Percentiles rank a stretch among this genome's conserved stretches.
phyloP scores from a whole-genome alignment of 2,113 vertebrate genomes.

The Ursus arctos region DNA sequence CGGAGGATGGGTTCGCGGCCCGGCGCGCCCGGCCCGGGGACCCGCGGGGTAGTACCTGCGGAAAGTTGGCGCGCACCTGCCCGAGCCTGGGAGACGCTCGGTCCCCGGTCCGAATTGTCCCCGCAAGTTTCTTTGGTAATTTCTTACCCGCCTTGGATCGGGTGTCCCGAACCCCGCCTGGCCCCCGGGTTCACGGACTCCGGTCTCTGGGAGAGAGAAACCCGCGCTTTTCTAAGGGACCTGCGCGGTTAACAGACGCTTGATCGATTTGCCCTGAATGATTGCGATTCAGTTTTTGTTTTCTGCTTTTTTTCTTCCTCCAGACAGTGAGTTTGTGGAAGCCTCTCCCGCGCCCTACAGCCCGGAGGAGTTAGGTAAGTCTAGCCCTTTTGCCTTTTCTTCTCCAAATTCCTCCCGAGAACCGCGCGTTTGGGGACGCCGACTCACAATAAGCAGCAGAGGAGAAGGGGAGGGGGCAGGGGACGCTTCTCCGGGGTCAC shows the following conservation, averaged over 20 bases:
- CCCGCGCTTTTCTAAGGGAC: slow-evolving; percentile 11
- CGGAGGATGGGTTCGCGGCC: neutral
- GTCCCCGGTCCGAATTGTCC: neutral
- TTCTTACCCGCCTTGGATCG: neutral
- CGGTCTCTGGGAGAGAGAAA: slow-evolving; percentile 3
- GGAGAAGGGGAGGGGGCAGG: neutral
- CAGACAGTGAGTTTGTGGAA: slow-evolving; percentile 87
- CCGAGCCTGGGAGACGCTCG: neutral
- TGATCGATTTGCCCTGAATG: neutral
- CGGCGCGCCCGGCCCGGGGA: neutral
- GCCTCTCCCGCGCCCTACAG: slow-evolving; percentile 78
- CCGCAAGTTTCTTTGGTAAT: neutral
- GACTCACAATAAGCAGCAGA: neutral
- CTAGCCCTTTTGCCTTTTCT: slow-evolving; percentile 43
- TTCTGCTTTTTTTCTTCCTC: slow-evolving; percentile 72
- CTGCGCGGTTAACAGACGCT: neutral
- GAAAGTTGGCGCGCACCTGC: slow-evolving; percentile 67
- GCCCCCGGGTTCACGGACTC: neutral
- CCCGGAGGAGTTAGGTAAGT: slow-evolving; percentile 88
- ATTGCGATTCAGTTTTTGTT: slow-evolving; percentile 55
- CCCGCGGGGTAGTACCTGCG: neutral
- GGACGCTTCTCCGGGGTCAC: rapidly evolving
- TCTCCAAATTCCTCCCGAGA: neutral
- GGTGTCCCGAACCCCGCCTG: neutral
- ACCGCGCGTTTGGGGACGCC: neutral